Percentiles rank a stretch among this genome's conserved stretches.
These are phyloP conservation scores for Girardinus metallicus DNA, from an alignment of 2,797 vertebrate genomes.

Conservation along the genomic window DNA sequence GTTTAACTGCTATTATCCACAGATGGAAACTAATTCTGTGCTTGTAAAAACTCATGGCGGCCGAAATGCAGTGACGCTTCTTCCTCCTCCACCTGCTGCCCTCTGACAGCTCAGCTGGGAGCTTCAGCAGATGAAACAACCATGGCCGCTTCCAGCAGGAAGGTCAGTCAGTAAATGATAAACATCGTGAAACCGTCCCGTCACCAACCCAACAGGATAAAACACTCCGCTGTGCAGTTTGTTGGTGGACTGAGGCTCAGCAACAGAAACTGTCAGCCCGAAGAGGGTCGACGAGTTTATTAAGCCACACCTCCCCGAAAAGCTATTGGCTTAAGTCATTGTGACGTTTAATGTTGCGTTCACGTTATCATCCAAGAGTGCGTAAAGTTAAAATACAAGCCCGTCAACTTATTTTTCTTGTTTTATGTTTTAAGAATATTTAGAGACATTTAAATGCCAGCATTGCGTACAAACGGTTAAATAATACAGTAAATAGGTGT, in stretches of 20 bases:
- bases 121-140: background rate
- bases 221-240: background rate
- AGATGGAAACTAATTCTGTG: background rate
- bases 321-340: conserved; percentile 1
- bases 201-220: too few species aligned
- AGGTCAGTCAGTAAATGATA: background rate
- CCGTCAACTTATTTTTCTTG: background rate
- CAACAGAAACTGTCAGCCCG: background rate
- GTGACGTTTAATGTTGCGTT: background rate
- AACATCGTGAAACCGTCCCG: background rate
- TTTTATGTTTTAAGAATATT: background rate
- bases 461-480: background rate
- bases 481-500: background rate
- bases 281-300: conserved; percentile 21
- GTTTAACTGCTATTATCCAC: background rate
- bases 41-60: background rate
- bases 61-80: background rate
- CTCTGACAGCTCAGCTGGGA: background rate
- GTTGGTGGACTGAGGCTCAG: background rate
- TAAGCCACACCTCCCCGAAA: fast-evolving
- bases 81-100: background rate
- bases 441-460: background rate
- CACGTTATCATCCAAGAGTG: background rate
- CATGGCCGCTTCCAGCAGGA: background rate
- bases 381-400: background rate